Evolutionary conservation across 2,113 vertebrate genomes (phyloP).

Genomic region (Todiramphus saurophagus): DNA sequence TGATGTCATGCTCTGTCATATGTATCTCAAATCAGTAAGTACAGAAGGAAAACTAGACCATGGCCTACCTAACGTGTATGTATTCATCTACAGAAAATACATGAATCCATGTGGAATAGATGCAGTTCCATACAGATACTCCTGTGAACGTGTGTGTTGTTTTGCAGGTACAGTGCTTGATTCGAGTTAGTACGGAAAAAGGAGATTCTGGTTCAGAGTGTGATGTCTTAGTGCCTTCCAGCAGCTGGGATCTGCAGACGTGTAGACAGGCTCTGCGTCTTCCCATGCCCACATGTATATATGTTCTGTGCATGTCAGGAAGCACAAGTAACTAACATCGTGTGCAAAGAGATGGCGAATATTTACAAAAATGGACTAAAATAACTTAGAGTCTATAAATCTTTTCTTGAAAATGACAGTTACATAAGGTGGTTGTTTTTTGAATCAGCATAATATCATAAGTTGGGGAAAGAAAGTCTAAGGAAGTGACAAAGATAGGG

Average conservation of each 20-base stretch:
- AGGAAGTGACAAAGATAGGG: background rate
- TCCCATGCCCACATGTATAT: background rate
- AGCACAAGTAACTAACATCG: background rate
- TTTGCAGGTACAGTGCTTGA: background rate
- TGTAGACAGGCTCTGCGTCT: background rate
- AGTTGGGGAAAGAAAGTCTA: background rate
- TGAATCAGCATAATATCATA: background rate
- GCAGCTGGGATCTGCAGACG: background rate
- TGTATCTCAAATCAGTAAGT: background rate
- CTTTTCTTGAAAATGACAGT: background rate
- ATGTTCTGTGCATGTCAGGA: rapidly evolving
- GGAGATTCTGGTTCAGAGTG: background rate
- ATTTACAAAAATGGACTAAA: background rate
- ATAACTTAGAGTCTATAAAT: background rate
- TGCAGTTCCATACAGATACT: background rate
- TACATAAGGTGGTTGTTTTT: background rate
- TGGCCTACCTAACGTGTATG: background rate
- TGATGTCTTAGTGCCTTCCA: background rate
- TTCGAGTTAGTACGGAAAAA: background rate
- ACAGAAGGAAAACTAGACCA: background rate
- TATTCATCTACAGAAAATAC: background rate
- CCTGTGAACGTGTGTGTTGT: rapidly evolving
- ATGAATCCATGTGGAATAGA: background rate
- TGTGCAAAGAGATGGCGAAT: background rate
- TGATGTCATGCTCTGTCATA: rapidly evolving